Conservation (phyloP, 2,797 vertebrate genomes). For the Enteromius trimaculatus region DNA sequence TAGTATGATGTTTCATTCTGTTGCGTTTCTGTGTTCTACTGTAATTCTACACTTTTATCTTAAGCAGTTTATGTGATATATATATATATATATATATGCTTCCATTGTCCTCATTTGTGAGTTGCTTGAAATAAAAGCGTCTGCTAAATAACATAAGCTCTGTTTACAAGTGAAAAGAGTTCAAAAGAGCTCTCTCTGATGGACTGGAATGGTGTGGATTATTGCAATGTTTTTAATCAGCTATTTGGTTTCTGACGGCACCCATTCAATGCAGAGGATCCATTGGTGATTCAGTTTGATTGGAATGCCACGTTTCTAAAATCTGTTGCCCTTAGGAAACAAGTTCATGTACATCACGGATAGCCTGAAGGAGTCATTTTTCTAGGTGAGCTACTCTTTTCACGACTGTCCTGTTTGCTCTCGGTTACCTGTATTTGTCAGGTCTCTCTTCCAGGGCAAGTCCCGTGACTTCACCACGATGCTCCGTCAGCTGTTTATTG, state of each 20-base stretch:
- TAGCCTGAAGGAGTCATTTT: background rate
- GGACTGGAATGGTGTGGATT: too few relatives aligned
- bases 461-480: slow-evolving; percentile 85
- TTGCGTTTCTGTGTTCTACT: too few relatives aligned
- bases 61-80: too few relatives aligned
- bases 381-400: background rate
- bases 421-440: slow-evolving; percentile 77
- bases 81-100: too few relatives aligned
- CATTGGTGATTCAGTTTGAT: background rate
- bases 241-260: background rate
- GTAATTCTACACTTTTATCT: too few relatives aligned
- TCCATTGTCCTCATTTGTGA: too few relatives aligned
- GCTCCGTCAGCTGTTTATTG: slow-evolving; percentile 93
- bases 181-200: too few relatives aligned
- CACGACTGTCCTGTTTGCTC: background rate
- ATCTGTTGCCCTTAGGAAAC: background rate
- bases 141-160: too few relatives aligned
- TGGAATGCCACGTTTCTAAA: background rate
- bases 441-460: slow-evolving; percentile 74
- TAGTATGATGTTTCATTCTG: too few relatives aligned
- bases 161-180: too few relatives aligned
- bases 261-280: background rate
- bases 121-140: too few relatives aligned
- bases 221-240: background rate
- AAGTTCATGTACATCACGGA: background rate